These are phyloP conservation scores for Litocranius walleri DNA, from an alignment of 2,113 vertebrate genomes.

Conservation along the genomic window DNA sequence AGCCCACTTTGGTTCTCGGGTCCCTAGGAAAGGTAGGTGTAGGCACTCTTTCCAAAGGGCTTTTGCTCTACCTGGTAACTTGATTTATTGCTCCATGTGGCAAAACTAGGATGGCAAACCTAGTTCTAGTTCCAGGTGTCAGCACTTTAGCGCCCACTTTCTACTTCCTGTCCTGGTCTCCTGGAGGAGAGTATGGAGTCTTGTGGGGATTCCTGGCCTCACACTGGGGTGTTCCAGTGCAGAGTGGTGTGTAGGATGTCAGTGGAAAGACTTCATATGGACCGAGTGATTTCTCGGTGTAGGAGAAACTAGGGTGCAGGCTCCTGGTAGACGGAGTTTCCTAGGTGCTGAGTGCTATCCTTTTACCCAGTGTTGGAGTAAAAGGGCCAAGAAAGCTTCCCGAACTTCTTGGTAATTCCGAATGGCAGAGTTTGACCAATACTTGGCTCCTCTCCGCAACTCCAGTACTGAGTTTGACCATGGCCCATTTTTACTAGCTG, in stretches of 20 bases:
- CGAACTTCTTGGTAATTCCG: neutral
- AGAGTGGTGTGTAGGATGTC: neutral
- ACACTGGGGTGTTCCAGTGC: neutral
- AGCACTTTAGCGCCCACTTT: constrained; percentile 26
- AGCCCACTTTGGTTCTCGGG: neutral
- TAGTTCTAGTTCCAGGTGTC: neutral
- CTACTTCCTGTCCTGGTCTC: neutral
- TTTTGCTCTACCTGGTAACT: constrained; percentile 28
- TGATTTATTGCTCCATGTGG: constrained; percentile 52
- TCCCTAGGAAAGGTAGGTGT: neutral
- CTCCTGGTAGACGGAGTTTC: neutral
- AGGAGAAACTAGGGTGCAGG: neutral
- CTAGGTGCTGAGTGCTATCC: neutral
- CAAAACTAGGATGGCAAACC: constrained; percentile 31
- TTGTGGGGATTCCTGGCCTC: neutral
- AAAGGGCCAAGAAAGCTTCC: neutral
- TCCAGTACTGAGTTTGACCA: constrained; percentile 73
- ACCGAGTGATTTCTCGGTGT: neutral
- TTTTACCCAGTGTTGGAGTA: neutral
- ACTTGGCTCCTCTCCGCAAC: constrained; percentile 67
- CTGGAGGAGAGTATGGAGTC: neutral
- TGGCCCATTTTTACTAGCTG: constrained; percentile 73
- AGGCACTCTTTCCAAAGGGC: constrained; percentile 10
- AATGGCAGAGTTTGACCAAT: constrained; percentile 22
- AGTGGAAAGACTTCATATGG: neutral